phyloP scores from a whole-genome alignment of 1,140 invertebrate genomes.

The Lethrus apterus region DNA sequence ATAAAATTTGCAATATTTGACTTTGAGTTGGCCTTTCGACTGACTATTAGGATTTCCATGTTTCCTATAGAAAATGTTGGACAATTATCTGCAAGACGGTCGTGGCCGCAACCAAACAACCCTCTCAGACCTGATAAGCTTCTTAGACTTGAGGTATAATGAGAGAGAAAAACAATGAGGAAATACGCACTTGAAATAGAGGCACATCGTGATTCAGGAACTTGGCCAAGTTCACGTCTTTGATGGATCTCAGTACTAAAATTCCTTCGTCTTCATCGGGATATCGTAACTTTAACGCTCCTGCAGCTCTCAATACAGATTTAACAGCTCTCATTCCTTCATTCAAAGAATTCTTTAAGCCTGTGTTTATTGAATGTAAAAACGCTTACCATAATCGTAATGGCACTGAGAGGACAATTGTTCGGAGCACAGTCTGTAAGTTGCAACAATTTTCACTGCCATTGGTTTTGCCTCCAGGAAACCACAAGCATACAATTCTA shows the following conservation, averaged over 20 bases:
- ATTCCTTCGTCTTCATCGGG: slow-evolving; percentile 77
- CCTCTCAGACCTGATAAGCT: no score
- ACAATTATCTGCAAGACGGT: no score
- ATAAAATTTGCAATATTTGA: no score
- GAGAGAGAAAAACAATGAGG: background rate
- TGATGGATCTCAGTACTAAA: slow-evolving; percentile 78
- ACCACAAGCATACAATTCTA: slow-evolving; percentile 89
- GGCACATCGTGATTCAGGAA: slow-evolving; percentile 83
- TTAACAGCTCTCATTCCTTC: slow-evolving; percentile 79
- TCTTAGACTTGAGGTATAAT: background rate
- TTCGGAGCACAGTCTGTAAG: slow-evolving; percentile 88
- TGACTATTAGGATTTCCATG: no score
- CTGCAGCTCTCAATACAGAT: slow-evolving; percentile 82
- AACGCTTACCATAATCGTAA: slow-evolving; percentile 81
- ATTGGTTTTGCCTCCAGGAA: slow-evolving; percentile 82
- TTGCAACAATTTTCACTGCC: slow-evolving; percentile 90
- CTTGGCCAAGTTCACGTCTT: slow-evolving; percentile 90
- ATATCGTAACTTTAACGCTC: slow-evolving; percentile 82
- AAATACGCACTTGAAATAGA: slow-evolving; percentile 59
- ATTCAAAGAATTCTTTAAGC: slow-evolving; percentile 5
- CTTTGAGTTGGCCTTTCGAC: no score
- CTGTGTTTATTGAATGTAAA: background rate
- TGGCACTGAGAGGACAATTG: slow-evolving; percentile 91
- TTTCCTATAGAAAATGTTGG: no score
- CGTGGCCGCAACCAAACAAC: no score